Base-by-base conservation (phyloP, 92 coral and sea anemone genomes). In the Heliopora coerulea region DNA sequence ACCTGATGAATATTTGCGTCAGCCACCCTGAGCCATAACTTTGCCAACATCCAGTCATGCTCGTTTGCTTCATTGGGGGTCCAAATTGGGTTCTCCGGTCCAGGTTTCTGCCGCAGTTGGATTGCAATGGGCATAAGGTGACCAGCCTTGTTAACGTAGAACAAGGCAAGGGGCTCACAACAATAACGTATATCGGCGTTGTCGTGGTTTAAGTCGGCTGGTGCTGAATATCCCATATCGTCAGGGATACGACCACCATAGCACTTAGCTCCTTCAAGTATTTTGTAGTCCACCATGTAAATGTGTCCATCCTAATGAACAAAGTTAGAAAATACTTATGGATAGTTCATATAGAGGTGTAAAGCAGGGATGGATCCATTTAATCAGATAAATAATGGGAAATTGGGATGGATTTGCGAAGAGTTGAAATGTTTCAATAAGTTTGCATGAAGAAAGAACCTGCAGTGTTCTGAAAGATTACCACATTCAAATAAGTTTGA, bases 121-220 rank as follows among this genome's bases (percentile, higher is more conserved):
- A 91, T 91, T 27, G 97, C 95, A 30, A 91, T 91, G 18, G 97
- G 97, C 56, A 83, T 78, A 25, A 91, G 85, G 56, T 88, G 86
- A 0, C 91, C 91, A 3, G 77, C 54, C 32, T 65, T 86, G 62
- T 88, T 91, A 41, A 85, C 95, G 70, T 88, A 91, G 69, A 91
- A 84, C 70, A 91, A 33, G 15, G 84, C 88, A 7, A 91, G 65
- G 0, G 97, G 91, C 50, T 87, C 69, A 82, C 57, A 12, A 83
- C 88, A 31, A 60, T 82, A 70, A 80, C 88, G 62, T 37, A 82
- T 13, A 79, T 49, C 83, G 78, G 91, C 40, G 75, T 72, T 0
- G 80, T 87, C 60, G 84, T 72, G 63, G 84, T 87, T 59, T 3
- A 67, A 10, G 18, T 67, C 15, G 29, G 32, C 74, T 0, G 74